These are phyloP conservation scores for Hetaerina titia DNA, from an alignment of 2,888 invertebrate genomes.

Conservation along the genomic window DNA sequence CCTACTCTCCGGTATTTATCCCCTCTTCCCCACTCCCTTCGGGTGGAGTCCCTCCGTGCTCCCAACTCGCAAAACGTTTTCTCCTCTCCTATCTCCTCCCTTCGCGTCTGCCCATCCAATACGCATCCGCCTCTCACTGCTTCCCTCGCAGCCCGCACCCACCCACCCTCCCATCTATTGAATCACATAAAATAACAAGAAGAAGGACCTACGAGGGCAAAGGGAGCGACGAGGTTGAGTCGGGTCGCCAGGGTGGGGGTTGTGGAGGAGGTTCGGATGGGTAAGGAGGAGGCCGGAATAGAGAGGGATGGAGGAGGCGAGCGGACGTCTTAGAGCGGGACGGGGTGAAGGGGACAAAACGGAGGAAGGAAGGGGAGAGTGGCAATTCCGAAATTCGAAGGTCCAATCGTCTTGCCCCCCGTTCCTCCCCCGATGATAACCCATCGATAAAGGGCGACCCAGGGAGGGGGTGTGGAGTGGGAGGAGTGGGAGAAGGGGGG, in stretches of 20 bases:
- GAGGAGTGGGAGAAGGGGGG: no score
- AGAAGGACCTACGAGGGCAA: background rate
- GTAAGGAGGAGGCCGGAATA: background rate
- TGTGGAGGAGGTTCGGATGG: background rate
- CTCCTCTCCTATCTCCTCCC: background rate
- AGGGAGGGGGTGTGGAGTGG: background rate
- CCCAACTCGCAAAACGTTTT: background rate
- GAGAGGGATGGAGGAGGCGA: background rate
- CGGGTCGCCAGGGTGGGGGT: background rate
- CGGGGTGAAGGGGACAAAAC: background rate
- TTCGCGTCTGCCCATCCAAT: background rate
- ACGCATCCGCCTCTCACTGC: background rate
- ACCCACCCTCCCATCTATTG: background rate
- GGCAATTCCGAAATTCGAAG: constrained; percentile 61
- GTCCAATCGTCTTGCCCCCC: constrained; percentile 46
- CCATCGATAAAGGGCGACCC: constrained; percentile 47
- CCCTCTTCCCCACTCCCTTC: background rate
- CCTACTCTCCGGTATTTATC: constrained; percentile 20
- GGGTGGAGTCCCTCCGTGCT: no score
- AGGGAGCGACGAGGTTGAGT: background rate
- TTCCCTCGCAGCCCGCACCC: background rate
- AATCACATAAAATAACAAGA: constrained; percentile 53
- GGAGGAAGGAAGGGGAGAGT: background rate
- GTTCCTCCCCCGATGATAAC: constrained; percentile 41
- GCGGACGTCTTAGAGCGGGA: background rate